Evolutionary conservation across 2,888 invertebrate species (phyloP).

Genomic region (Xanthorhoe spadicearia): DNA sequence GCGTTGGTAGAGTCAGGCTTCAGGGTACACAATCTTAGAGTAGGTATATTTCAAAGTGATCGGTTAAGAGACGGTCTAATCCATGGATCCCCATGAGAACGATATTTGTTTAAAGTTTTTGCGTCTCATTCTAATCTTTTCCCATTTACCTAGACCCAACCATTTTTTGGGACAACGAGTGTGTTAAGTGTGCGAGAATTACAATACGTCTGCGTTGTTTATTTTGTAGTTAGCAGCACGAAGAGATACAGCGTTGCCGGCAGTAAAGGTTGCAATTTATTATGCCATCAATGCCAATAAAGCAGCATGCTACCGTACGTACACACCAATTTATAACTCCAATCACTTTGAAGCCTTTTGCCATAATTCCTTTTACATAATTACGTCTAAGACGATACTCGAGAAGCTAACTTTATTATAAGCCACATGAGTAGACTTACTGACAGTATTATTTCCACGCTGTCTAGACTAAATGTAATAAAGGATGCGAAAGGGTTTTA

Average conservation of each 20-base stretch:
- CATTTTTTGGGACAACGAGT: no score
- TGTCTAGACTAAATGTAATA: slow-evolving; percentile 47
- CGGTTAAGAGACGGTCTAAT: no score
- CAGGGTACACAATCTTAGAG: no score
- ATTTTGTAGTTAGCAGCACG: neutral
- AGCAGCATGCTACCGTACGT: neutral
- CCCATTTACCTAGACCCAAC: no score
- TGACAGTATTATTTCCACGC: slow-evolving; percentile 40
- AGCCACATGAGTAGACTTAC: slow-evolving; percentile 33
- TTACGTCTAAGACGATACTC: slow-evolving; percentile 10
- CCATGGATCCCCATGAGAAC: no score
- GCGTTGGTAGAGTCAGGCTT: no score
- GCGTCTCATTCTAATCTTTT: no score
- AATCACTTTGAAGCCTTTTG: slow-evolving; percentile 6
- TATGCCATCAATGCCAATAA: neutral
- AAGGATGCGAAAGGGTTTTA: slow-evolving; percentile 35
- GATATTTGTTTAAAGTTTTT: no score
- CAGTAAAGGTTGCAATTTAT: neutral
- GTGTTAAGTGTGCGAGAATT: no score
- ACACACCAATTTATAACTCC: neutral
- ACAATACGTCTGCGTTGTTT: neutral
- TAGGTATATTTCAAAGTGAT: no score
- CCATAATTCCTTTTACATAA: slow-evolving; percentile 19
- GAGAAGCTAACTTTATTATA: slow-evolving; percentile 38
- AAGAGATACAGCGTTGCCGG: neutral